Base-by-base conservation (phyloP, 2,797 vertebrate genomes). In the Sternarchorhynchus goeldii region DNA sequence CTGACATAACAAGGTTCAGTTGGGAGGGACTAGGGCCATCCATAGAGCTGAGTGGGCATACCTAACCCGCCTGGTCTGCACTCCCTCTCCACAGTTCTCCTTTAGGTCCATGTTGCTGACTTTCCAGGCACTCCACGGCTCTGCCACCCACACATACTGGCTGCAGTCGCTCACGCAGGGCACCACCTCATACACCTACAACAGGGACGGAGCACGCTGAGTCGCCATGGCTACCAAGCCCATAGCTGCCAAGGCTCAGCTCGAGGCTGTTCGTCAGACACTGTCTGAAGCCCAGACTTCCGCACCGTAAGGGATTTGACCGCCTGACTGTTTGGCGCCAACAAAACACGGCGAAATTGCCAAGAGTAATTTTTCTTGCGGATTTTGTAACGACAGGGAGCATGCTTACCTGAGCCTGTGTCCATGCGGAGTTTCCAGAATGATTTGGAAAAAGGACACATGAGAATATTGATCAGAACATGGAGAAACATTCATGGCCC, bases 51-150 rank as follows among this genome's bases (percentile, higher is more conserved):
- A 12, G 32, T 6, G 59, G 29, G n/a, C 31, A 87, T 92, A 98
- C 98, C 97, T 95, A 90, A 99, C 97, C 97, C 96, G 98, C 39
- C 96, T 92, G 31, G 96, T 99, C 82, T 98, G 96, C 65, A 98
- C 95, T 0, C 97, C 97, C 84, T 98, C 96, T 25, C 97, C 97
- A 21, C 97, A 99, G 91, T 98, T 99, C 84, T 97, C 95, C 59
- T 95, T 94, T 39, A 95, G 89, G 79, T 99, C 94, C 84, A 98
- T 95, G 1, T 94, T 96, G 84, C 96, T 98, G 88, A 99, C 96
- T 84, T 97, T 99, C 94, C 97, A 99, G 58, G 96, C 82, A 0
- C 96, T 98, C 98, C 98, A 99, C 0, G 96, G 96, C 77, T 99
- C 98, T 0, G 96, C 94, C 82, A 98, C 90, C 95, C 98, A 99